Evolutionary conservation across 2,888 invertebrate genomes (phyloP).

Genomic region (Tupiocoris notatus): DNA sequence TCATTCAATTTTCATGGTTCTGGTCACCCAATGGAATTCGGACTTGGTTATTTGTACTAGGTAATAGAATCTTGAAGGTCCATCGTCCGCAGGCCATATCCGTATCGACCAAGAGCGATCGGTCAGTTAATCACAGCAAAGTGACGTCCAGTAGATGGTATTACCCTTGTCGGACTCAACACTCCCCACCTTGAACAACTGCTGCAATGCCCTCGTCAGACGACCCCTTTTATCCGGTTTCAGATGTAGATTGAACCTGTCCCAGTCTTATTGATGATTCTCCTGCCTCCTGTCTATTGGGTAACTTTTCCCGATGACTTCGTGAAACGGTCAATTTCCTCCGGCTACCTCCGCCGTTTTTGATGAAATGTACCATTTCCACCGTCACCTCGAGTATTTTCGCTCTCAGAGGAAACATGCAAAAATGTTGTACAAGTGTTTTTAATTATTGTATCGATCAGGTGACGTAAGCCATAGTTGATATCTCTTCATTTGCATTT

Average conservation of each 20-base stretch:
- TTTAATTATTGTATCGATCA: too few species aligned
- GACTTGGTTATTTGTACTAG: too few species aligned
- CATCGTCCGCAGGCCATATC: too few species aligned
- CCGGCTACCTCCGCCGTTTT: not conserved
- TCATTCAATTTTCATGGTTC: too few species aligned
- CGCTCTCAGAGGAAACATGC: too few species aligned
- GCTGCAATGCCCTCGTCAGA: not conserved
- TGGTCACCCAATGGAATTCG: too few species aligned
- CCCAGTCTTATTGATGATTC: slow-evolving; percentile 15
- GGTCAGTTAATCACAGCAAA: not conserved
- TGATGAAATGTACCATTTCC: too few species aligned
- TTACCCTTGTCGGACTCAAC: not conserved
- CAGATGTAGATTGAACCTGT: slow-evolving; percentile 23
- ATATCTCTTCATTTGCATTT: too few species aligned
- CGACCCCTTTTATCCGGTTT: not conserved
- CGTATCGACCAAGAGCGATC: not conserved
- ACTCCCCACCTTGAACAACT: not conserved
- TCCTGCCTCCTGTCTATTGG: not conserved
- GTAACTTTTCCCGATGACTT: not conserved
- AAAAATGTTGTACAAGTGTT: too few species aligned
- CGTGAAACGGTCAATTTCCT: not conserved
- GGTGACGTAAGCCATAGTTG: too few species aligned
- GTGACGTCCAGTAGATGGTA: not conserved
- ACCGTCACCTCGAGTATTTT: too few species aligned
- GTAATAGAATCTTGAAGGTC: too few species aligned